These are phyloP conservation scores for Lasioglossum marginatum DNA, from an alignment of 2,888 invertebrate species.

Conservation along the genomic window DNA sequence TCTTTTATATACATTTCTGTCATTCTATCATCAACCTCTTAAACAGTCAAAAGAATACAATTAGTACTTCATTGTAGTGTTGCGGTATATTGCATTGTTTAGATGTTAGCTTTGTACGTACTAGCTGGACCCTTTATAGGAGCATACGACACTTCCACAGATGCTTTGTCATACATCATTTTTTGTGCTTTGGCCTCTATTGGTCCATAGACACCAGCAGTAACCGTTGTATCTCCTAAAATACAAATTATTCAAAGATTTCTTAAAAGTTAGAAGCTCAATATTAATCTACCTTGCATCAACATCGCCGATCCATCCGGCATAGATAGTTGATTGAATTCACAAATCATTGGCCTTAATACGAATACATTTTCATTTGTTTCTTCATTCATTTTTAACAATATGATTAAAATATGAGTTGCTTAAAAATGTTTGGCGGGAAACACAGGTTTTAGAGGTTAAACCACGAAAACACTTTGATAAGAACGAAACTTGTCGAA, in stretches of 20 bases:
- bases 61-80: neutral
- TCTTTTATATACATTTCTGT: conserved; percentile 91
- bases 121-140: conserved; percentile 91
- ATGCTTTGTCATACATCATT: conserved; percentile 91
- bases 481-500: no score
- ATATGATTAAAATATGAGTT: neutral
- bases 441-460: conserved; percentile 2
- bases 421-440: conserved; percentile 18
- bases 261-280: neutral
- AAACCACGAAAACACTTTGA: neutral
- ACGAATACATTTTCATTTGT: conserved; percentile 62
- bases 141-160: conserved; percentile 91
- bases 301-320: conserved; percentile 92
- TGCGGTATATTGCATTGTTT: neutral
- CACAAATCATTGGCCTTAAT: conserved; percentile 87
- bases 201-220: conserved; percentile 93
- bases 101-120: conserved; percentile 68
- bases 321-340: conserved; percentile 90
- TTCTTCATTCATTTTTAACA: conserved; percentile 39
- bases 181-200: conserved; percentile 91
- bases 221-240: conserved; percentile 91
- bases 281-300: conserved; percentile 88
- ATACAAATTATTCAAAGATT: neutral
- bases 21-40: conserved; percentile 88
- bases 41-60: conserved; percentile 54